phyloP scores from a whole-genome alignment of 2,888 invertebrate genomes.

The Phengaris alcon region DNA sequence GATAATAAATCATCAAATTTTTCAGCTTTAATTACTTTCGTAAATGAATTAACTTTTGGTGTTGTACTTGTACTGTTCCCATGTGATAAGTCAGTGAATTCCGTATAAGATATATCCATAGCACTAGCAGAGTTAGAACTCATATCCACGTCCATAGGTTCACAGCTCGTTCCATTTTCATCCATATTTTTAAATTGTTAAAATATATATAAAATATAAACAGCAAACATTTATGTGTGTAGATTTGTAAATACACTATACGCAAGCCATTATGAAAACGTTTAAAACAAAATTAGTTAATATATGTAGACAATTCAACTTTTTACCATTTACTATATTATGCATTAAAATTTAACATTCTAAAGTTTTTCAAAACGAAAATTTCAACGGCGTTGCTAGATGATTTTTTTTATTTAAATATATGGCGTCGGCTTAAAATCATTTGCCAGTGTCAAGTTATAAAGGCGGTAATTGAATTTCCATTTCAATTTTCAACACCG shows the following conservation, averaged over 20 bases:
- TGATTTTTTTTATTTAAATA: no score
- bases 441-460: no score
- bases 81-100: constrained; percentile 29
- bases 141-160: constrained; percentile 70
- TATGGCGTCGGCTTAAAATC: no score
- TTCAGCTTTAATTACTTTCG: not conserved
- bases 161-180: constrained; percentile 48
- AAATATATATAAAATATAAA: not conserved
- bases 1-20: not conserved
- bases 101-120: constrained; percentile 58
- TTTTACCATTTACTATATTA: not conserved
- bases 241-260: not conserved
- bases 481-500: no score
- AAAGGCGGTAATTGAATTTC: no score
- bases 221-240: not conserved
- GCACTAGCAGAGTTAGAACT: constrained; percentile 55
- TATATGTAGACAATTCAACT: not conserved
- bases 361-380: no score
- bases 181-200: constrained; percentile 29
- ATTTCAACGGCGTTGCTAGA: no score
- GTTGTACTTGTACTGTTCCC: not conserved
- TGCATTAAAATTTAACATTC: not conserved
- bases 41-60: not conserved
- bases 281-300: not conserved
- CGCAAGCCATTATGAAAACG: not conserved